Conservation (phyloP, 2,113 vertebrate species). For the Canis aureus region DNA sequence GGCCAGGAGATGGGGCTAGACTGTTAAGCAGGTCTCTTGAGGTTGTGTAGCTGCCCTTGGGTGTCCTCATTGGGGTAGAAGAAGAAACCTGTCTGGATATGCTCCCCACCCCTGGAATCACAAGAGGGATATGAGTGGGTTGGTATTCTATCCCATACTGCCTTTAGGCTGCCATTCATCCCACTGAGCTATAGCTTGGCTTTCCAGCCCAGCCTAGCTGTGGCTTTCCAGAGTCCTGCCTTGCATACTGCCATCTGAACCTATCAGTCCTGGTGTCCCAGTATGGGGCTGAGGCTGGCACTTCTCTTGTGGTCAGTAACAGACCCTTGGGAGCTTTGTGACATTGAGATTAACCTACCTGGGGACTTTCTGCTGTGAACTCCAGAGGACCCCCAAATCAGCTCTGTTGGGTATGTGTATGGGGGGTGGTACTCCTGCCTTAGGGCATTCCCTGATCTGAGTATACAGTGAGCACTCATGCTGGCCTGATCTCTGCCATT, state of each 20-base stretch:
- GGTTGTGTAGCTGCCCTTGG: background rate
- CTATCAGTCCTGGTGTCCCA: background rate
- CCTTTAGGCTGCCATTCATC: background rate
- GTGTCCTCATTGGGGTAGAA: background rate
- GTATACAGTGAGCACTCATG: background rate
- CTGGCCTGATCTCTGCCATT: background rate
- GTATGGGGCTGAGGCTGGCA: background rate
- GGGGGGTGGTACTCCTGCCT: background rate
- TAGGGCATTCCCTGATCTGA: background rate
- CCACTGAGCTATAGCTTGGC: background rate
- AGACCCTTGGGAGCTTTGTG: background rate
- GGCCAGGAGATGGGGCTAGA: background rate
- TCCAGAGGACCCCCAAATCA: background rate
- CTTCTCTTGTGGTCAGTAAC: background rate
- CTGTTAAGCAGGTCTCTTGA: background rate
- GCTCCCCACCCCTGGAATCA: background rate
- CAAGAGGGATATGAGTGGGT: background rate
- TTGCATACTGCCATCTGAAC: background rate
- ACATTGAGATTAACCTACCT: background rate
- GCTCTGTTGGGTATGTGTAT: background rate
- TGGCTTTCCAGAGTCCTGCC: background rate
- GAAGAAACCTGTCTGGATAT: conserved; percentile 7
- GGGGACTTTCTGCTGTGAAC: background rate
- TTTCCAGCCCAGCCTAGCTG: background rate
- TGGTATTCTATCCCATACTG: background rate